These are phyloP conservation scores for Gila orcuttii DNA, from an alignment of 2,113 vertebrate species.

Conservation along the genomic window DNA sequence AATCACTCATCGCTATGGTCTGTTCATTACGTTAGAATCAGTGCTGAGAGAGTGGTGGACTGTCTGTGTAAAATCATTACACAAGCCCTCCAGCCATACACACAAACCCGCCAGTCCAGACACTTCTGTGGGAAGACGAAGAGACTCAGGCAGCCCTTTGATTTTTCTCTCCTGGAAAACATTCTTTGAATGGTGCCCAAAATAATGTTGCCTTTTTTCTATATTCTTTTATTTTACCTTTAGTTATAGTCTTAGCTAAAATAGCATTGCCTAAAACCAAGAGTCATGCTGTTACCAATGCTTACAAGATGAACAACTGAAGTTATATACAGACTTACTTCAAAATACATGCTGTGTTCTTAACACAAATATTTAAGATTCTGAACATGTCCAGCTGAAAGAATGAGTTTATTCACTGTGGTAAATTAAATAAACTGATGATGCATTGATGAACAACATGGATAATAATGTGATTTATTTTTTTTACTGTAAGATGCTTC, in stretches of 20 bases:
- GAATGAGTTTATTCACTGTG: background rate
- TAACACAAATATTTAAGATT: background rate
- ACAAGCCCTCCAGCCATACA: slow-evolving; percentile 28
- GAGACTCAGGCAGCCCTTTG: slow-evolving; percentile 31
- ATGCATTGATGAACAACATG: background rate
- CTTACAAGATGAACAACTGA: slow-evolving; percentile 11
- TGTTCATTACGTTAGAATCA: background rate
- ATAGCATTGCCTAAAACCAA: slow-evolving; percentile 1
- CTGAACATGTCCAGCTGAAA: background rate
- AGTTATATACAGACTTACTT: slow-evolving; percentile 20
- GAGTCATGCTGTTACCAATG: slow-evolving; percentile 3
- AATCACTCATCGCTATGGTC: background rate
- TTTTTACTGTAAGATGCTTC: background rate
- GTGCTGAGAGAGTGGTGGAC: background rate
- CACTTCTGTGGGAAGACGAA: slow-evolving; percentile 21
- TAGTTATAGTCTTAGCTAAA: slow-evolving; percentile 34
- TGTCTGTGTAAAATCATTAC: slow-evolving; percentile 33
- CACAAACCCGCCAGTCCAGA: slow-evolving; percentile 20
- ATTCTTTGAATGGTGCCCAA: background rate
- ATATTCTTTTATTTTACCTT: background rate
- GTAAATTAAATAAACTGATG: background rate
- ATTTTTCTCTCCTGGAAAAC: slow-evolving; percentile 34
- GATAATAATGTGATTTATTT: too few species aligned
- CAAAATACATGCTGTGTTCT: background rate
- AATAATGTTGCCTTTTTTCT: background rate